A percentile compares a stretch with the other conserved stretches of the same genome.
Conservation (phyloP, 2,888 invertebrate species). For the Eristalis arbustorum region DNA sequence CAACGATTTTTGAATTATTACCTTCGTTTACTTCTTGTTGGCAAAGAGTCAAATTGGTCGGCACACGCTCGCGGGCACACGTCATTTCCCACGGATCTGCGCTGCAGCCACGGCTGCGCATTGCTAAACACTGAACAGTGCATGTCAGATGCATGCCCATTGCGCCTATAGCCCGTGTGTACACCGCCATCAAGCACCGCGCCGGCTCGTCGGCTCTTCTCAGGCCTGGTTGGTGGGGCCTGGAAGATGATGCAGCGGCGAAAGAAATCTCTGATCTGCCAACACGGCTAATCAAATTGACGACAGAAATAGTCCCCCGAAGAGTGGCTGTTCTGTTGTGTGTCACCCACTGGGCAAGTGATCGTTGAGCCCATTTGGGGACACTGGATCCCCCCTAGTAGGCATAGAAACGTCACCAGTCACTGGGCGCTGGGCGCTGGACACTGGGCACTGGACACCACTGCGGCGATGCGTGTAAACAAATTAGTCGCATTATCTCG, state of each 20-base stretch:
- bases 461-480: conserved; percentile 49
- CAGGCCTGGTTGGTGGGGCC: background rate
- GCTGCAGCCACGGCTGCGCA: conserved; percentile 61
- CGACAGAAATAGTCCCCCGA: conserved; percentile 64
- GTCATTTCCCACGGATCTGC: conserved; percentile 82
- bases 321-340: conserved; percentile 39
- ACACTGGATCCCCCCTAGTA: conserved; percentile 24
- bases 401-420: conserved; percentile 22
- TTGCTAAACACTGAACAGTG: conserved; percentile 67
- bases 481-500: conserved; percentile 67
- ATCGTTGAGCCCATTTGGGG: conserved; percentile 42
- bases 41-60: conserved; percentile 81
- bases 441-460: background rate
- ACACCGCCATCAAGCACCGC: background rate
- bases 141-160: conserved; percentile 59
- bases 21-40: conserved; percentile 81
- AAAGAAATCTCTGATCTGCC: conserved; percentile 54
- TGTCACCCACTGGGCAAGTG: conserved; percentile 62
- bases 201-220: background rate
- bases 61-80: conserved; percentile 84
- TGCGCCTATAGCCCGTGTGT: background rate
- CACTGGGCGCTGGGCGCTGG: background rate
- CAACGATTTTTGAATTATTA: conserved; percentile 79
- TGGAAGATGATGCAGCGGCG: conserved; percentile 3
- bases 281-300: conserved; percentile 68